Evolutionary conservation across 1,140 invertebrate genomes (phyloP).

Genomic region (Brachionus rotundiformis): DNA sequence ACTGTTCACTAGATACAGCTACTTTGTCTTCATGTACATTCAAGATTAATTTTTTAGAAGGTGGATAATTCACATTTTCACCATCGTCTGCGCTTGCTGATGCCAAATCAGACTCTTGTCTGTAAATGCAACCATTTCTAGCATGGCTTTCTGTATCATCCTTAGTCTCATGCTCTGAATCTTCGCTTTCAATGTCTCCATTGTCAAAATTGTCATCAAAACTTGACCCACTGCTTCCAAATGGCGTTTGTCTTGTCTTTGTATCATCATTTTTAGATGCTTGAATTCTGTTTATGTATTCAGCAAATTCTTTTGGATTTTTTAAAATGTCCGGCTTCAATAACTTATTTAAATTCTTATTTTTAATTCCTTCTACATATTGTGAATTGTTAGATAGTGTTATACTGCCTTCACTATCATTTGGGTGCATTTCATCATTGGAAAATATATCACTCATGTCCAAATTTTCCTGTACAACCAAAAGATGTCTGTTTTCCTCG

Average conservation of each 20-base stretch:
- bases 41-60: neutral
- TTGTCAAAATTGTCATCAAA: constrained; percentile 22
- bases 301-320: neutral
- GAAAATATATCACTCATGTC: neutral
- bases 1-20: neutral
- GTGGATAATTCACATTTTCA: neutral
- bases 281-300: neutral
- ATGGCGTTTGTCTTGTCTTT: neutral
- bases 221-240: neutral
- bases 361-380: neutral
- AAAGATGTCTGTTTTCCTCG: constrained; percentile 34
- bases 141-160: neutral
- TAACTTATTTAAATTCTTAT: neutral
- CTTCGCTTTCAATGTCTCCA: constrained; percentile 9
- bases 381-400: neutral
- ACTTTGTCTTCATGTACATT: neutral
- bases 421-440: constrained; percentile 18
- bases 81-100: neutral
- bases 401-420: constrained; percentile 20
- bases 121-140: neutral
- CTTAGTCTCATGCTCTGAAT: neutral
- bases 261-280: neutral
- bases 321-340: neutral
- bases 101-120: neutral
- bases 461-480: constrained; percentile 43